Evolutionary conservation across 1,140 invertebrate genomes (phyloP).

Genomic region (Macrobrachium nipponense): DNA sequence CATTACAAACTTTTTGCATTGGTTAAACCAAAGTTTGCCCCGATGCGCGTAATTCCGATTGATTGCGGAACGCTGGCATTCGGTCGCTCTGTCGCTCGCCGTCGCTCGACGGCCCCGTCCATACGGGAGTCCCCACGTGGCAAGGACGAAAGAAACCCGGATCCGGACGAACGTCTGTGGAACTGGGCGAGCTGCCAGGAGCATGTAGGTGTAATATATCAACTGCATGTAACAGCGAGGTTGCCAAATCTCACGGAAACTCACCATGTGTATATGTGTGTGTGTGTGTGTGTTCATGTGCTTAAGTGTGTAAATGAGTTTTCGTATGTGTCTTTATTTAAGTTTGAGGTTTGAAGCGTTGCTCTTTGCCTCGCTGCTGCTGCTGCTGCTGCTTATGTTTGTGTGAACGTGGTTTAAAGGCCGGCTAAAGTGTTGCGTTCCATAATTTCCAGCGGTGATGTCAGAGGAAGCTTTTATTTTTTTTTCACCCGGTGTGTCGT

Average conservation of each 20-base stretch:
- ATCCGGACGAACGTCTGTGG: conserved; percentile 9
- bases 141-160: conserved; percentile 17
- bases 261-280: not conserved
- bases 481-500: not conserved
- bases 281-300: conserved; percentile 11
- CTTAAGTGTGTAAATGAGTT: conserved; percentile 29
- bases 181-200: conserved; percentile 35
- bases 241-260: conserved; percentile 41
- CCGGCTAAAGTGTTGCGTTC: not conserved
- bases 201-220: conserved; percentile 50
- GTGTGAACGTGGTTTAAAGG: no score
- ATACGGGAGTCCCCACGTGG: not conserved
- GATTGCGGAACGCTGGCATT: conserved; percentile 14
- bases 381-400: not conserved
- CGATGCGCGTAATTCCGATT: conserved; percentile 51
- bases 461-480: no score
- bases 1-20: conserved; percentile 46
- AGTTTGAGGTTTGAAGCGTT: not conserved
- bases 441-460: not conserved
- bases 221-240: conserved; percentile 38
- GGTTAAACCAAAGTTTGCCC: conserved; percentile 49
- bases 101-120: not conserved
- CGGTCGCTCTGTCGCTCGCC: conserved; percentile 2
- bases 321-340: not conserved
- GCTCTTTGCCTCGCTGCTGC: not conserved